Evolutionary conservation across 92 coral and sea anemone species (phyloP).

Genomic region (Bergia sp.): DNA sequence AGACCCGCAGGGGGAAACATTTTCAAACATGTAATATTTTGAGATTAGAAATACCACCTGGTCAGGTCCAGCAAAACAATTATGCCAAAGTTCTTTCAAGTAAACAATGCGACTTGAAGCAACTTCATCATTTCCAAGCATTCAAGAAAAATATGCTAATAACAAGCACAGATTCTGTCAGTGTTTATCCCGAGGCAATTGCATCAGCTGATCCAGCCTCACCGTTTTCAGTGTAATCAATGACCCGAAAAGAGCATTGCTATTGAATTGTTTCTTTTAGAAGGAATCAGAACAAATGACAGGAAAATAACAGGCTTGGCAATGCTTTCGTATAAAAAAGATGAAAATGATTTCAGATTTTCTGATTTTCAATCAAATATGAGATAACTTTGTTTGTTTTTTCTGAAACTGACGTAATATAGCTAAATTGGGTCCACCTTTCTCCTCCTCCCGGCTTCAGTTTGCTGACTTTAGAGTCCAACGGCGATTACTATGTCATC

Average conservation of each 20-base stretch:
- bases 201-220: not conserved
- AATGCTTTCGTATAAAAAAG: not conserved
- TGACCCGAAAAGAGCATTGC: not conserved
- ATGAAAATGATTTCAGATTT: not conserved
- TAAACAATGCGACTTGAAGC: not conserved
- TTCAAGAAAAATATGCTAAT: not conserved
- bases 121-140: not conserved
- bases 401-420: not conserved
- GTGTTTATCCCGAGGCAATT: not conserved
- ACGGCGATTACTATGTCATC: not conserved
- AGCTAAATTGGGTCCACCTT: not conserved
- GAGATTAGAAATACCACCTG: not conserved
- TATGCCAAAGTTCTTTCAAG: not conserved
- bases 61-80: not conserved
- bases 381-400: not conserved
- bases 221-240: not conserved
- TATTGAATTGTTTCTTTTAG: no score
- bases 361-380: not conserved
- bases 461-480: not conserved
- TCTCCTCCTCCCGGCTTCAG: not conserved
- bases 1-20: not conserved
- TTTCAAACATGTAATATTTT: not conserved
- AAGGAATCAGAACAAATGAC: not conserved
- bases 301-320: not conserved
- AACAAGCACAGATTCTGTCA: not conserved